These are phyloP conservation scores for Coranthus polyacanthus DNA, from an alignment of 2,797 vertebrate species.

Conservation along the genomic window DNA sequence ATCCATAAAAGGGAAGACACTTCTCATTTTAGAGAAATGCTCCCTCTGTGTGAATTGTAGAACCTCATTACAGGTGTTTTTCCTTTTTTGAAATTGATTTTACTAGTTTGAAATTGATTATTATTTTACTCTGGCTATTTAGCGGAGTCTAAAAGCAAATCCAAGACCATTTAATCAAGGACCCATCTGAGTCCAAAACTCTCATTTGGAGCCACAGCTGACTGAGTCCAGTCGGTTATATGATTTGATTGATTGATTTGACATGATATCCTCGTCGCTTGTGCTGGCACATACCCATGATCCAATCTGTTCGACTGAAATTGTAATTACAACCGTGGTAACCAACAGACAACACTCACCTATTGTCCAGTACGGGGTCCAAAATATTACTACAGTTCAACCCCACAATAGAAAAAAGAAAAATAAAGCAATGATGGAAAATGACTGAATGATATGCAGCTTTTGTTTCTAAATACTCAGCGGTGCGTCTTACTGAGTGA, in stretches of 20 bases:
- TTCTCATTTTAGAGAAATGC: too few relatives aligned
- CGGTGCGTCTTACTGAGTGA: neutral
- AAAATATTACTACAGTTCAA: slow-evolving; percentile 2
- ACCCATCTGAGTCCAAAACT: neutral
- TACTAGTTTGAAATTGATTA: too few relatives aligned
- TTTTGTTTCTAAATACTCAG: neutral
- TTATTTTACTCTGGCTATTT: neutral
- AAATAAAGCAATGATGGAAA: too few relatives aligned
- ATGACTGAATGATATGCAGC: too few relatives aligned
- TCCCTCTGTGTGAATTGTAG: slow-evolving; percentile 2
- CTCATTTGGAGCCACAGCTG: neutral
- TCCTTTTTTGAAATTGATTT: too few relatives aligned
- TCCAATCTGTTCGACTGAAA: slow-evolving; percentile 12
- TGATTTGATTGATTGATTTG: slow-evolving; percentile 17
- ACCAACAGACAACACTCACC: neutral
- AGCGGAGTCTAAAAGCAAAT: neutral
- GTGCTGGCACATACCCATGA: slow-evolving; percentile 8
- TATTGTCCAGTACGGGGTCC: neutral
- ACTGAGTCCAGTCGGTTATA: neutral
- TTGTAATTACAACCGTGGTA: slow-evolving; percentile 13
- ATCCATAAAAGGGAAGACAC: too few relatives aligned
- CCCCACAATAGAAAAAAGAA: neutral
- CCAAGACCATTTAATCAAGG: neutral
- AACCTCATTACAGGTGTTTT: too few relatives aligned
- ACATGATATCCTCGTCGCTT: slow-evolving; percentile 23